These are phyloP conservation scores for Ichneumon xanthorius DNA, from an alignment of 2,888 invertebrate species.

Conservation along the genomic window DNA sequence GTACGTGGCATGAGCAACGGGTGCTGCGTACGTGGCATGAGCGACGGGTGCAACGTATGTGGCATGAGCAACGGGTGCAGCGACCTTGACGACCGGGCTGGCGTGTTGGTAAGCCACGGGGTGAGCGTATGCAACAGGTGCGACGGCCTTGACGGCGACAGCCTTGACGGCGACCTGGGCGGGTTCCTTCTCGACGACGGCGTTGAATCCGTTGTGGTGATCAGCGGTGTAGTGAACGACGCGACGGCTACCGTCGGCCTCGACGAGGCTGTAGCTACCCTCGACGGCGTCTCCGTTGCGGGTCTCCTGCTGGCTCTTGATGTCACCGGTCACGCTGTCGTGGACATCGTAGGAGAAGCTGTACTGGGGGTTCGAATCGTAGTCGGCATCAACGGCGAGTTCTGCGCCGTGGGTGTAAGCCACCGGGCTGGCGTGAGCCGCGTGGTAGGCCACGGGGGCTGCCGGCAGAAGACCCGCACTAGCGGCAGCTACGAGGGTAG, in stretches of 20 bases:
- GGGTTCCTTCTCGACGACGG: conserved; percentile 68
- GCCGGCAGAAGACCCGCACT: conserved; percentile 62
- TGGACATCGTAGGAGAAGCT: conserved; percentile 72
- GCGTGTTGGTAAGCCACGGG: no score
- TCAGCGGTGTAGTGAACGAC: conserved; percentile 71
- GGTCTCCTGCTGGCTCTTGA: conserved; percentile 68
- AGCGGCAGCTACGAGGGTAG: conserved; percentile 65
- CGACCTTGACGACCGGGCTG: no score
- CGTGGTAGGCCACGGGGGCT: conserved; percentile 48
- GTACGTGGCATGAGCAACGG: conserved; percentile 42
- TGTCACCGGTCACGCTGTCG: conserved; percentile 65
- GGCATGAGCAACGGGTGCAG: no score
- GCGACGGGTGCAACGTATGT: conserved; percentile 36
- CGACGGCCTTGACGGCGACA: conserved; percentile 62
- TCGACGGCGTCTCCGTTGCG: conserved; percentile 70
- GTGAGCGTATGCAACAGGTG: conserved; percentile 44
- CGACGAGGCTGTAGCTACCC: conserved; percentile 69
- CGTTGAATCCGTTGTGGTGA: conserved; percentile 68
- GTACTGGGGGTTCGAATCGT: conserved; percentile 69
- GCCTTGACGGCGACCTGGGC: no score
- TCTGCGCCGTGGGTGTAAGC: conserved; percentile 39
- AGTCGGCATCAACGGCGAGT: conserved; percentile 50
- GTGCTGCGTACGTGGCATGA: conserved; percentile 55
- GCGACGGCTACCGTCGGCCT: conserved; percentile 69
- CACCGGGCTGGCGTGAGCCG: conserved; percentile 48